Conservation (phyloP, 2,888 invertebrate genomes). For the Platynereis dumerilii region DNA sequence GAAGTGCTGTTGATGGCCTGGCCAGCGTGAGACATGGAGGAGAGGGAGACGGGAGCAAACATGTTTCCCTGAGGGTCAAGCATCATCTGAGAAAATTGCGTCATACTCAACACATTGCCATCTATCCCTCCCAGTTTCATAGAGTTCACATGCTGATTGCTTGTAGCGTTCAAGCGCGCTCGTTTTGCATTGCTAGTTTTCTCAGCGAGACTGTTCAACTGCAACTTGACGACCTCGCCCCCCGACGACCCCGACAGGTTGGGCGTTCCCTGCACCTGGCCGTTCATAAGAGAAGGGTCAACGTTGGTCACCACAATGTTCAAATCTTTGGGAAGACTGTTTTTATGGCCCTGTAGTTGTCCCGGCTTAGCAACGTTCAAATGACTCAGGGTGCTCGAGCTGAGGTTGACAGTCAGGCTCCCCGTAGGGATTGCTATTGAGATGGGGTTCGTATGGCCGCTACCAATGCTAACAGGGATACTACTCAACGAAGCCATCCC, state of each 20-base stretch:
- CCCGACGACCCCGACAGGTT: conserved; percentile 10
- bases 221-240: conserved; percentile 15
- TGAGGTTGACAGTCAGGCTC: conserved; percentile 13
- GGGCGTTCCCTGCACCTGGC: conserved; percentile 16
- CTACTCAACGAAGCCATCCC: too few species aligned
- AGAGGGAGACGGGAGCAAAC: conserved; percentile 12
- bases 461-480: conserved; percentile 9
- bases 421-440: conserved; percentile 25
- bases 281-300: conserved; percentile 18
- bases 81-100: conserved; percentile 7
- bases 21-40: conserved; percentile 8
- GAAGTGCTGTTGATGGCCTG: neutral
- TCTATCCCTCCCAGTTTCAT: neutral
- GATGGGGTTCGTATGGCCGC: conserved; percentile 11
- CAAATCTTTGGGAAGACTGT: conserved; percentile 20
- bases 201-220: conserved; percentile 17
- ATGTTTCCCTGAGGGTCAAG: conserved; percentile 10
- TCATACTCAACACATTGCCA: conserved; percentile 8
- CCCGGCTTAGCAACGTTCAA: conserved; percentile 13
- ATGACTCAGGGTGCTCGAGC: conserved; percentile 11
- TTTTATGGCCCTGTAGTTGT: neutral
- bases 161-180: conserved; percentile 3
- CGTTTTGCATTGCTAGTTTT: conserved; percentile 8
- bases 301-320: conserved; percentile 21
- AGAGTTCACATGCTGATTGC: neutral